Base-by-base conservation (phyloP, 1,140 invertebrate genomes). In the Zophobas atratus region DNA sequence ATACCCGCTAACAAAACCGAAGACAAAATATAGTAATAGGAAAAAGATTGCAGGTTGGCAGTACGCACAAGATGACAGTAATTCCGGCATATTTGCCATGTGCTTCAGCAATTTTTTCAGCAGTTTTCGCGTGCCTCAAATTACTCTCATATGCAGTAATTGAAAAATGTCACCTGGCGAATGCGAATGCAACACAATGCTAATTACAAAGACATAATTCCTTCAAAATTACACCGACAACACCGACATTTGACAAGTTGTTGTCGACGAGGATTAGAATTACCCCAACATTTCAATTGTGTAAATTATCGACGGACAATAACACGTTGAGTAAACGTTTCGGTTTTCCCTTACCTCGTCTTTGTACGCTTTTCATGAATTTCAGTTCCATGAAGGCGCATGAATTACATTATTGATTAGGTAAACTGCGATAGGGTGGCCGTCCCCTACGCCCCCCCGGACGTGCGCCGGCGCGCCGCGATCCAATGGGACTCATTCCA, bases 361-460 rank as follows among this genome's bases (percentile, higher is more conserved):
- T 51, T 51, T 51, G 2, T 2, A 20, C n/a, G 43, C 1, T 67
- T 67, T 67, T 67, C 60, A 67, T 67, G 60, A 56, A 56, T 34
- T 67, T 72, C 46, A 41, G 3, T 4, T 74, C 20, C 48, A 72
- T 35, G 57, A 41, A 56, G 49, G 72, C 74, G 78, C 78, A 79
- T 76, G 74, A 72, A 76, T 79, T 76, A 55, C 60, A 79, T 74
- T 79, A 79, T 79, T 76, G 78, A 79, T 79, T 73, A 63, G 71
- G 49, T 43, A 49, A 57, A 56, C 63, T 32, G 34, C 43, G 72
- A 72, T 51, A 77, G 76, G 46, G 67, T 72, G 53, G 32, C 39
- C 55, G 51, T 49, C 57, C 70, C 39, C 70, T 6, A 35, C 34
- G 39, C 63, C 43, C n/a, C 8, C 3, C 34, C 36, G 34, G 6